Evolutionary conservation across 2,797 vertebrate species (phyloP).

Genomic region (Phataginus tricuspis): DNA sequence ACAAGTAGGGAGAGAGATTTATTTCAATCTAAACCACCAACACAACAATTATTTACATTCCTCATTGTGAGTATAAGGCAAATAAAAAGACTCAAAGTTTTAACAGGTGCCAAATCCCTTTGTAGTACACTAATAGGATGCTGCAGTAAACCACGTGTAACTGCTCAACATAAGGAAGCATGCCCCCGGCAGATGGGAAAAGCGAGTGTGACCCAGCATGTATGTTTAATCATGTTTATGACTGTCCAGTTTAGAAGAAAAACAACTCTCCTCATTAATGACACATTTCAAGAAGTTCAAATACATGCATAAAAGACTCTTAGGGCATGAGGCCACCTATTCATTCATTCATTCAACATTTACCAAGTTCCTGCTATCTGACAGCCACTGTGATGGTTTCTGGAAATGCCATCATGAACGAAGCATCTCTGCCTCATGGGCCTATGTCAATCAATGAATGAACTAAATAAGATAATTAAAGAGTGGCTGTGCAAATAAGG

Average conservation of each 20-base stretch:
- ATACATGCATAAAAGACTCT: background rate
- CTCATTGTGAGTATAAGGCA: background rate
- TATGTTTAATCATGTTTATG: background rate
- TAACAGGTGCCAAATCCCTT: background rate
- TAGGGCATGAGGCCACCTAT: background rate
- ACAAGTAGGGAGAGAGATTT: background rate
- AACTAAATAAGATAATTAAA: background rate
- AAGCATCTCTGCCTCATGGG: background rate
- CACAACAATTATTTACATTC: background rate
- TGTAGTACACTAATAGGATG: background rate
- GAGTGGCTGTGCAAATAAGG: background rate
- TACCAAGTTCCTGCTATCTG: background rate
- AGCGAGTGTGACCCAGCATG: background rate
- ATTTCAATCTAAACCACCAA: background rate
- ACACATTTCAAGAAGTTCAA: background rate
- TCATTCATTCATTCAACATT: background rate
- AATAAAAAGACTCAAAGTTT: background rate
- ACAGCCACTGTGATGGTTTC: background rate
- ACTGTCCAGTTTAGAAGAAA: background rate
- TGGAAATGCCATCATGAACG: background rate
- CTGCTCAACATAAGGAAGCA: background rate
- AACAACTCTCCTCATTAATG: background rate
- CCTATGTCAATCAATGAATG: background rate
- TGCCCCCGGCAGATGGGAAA: background rate
- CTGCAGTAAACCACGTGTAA: background rate